Base-by-base conservation (phyloP, 1,140 invertebrate genomes). In the Luehdorfia chinensis region DNA sequence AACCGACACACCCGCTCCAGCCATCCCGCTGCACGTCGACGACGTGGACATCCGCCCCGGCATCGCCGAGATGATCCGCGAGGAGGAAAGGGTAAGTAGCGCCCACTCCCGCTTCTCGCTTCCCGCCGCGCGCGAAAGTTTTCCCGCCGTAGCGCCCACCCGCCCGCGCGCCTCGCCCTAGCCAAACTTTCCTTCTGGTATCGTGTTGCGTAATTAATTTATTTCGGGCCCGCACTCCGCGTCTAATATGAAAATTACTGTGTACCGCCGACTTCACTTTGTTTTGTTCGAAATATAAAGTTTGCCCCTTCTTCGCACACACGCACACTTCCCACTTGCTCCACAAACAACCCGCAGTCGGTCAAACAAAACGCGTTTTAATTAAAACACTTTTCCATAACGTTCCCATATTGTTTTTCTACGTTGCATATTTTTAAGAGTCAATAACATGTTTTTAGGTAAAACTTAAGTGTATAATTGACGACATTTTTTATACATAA, bases 21-120 rank as follows among this genome's bases (percentile, higher is more conserved):
- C 66, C 58, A 76, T 75, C 47, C 70, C 81, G 62, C 59, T 78
- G 59, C 78, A 74, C 67, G 74, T 80, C 59, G 95, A 96, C 66
- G 95, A 96, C 77, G 91, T 95, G 81, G 95, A 96, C 88, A 95
- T 97, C 84, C 94, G 96, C 65, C 95, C 95, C 3, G 95, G 95
- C 84, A 97, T 97, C 87, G 94, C 94, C 18, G 95, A 97, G 88
- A 96, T 97, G 94, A 97, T 97, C 71, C 94, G 95, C 77, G 95
- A 97, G 89, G 95, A 96, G 88, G 95, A 96, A 91, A 90, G 95
- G 94, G 95, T 97, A 83, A 96, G 94, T 95, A 49, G 27, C 16
- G 5, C 14, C 28, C 9, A 11, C 27, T 9, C 19, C n/a, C n/a
- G n/a, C n/a, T n/a, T n/a, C n/a, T n/a, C 37, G 34, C 44, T 13